Conservation (phyloP, 1,140 invertebrate species). For the Camponotus pennsylvanicus region DNA sequence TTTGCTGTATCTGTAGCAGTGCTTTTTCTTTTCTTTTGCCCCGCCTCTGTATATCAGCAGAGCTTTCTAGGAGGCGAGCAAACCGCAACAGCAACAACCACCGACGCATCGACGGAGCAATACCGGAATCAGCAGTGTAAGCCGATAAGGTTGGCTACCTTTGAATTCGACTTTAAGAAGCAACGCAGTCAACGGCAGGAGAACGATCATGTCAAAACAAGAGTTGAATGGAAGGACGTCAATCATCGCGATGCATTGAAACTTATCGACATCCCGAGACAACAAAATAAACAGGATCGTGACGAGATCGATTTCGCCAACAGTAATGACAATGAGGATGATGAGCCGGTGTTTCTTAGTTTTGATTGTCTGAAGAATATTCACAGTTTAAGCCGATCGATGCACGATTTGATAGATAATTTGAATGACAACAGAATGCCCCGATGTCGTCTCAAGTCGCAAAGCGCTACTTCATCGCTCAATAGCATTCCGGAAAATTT, state of each 20-base stretch:
- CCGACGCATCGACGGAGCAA: slow-evolving; percentile 82
- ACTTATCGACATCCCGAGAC: background rate
- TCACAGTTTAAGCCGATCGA: slow-evolving; percentile 68
- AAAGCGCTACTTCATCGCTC: slow-evolving; percentile 67
- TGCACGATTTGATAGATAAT: slow-evolving; percentile 76
- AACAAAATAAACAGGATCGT: background rate
- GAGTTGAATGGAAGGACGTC: slow-evolving; percentile 46
- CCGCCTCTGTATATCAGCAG: slow-evolving; percentile 85
- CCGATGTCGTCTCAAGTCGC: slow-evolving; percentile 59
- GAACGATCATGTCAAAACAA: slow-evolving; percentile 2
- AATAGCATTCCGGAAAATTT: slow-evolving; percentile 76
- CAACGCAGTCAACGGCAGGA: slow-evolving; percentile 57
- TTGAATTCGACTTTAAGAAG: slow-evolving; percentile 81
- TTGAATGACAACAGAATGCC: slow-evolving; percentile 63
- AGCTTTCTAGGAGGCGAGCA: slow-evolving; percentile 86
- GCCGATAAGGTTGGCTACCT: slow-evolving; percentile 83
- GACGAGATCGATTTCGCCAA: slow-evolving; percentile 49
- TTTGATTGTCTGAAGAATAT: slow-evolving; percentile 75
- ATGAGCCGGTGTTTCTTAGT: slow-evolving; percentile 69
- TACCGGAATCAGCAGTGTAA: slow-evolving; percentile 85
- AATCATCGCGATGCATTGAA: background rate
- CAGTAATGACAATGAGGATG: slow-evolving; percentile 51
- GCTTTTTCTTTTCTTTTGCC: slow-evolving; percentile 84
- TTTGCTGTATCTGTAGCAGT: slow-evolving; percentile 85
- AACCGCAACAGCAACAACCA: slow-evolving; percentile 78